These are phyloP conservation scores for Elephas maximus DNA, from an alignment of 2,113 vertebrate genomes.

Conservation along the genomic window DNA sequence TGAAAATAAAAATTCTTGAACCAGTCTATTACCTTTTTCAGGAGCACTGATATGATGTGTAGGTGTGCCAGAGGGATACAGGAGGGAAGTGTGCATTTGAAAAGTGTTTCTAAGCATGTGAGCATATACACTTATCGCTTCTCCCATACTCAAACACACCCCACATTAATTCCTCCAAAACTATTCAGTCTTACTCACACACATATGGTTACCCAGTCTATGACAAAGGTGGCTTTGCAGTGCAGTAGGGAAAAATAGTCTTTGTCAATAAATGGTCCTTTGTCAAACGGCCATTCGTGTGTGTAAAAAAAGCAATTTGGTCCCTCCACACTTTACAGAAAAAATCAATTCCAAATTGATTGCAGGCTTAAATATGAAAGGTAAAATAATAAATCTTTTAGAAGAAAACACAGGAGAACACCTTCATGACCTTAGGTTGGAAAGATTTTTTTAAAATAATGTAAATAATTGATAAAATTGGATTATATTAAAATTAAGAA, in stretches of 20 bases:
- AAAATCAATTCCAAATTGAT: conserved; percentile 27
- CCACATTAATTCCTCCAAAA: background rate
- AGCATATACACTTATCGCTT: background rate
- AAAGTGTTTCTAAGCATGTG: conserved; percentile 9
- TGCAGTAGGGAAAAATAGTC: background rate
- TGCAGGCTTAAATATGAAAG: background rate
- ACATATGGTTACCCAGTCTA: background rate
- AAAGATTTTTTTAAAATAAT: background rate
- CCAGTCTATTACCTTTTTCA: background rate
- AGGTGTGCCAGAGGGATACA: background rate
- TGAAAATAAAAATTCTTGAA: background rate
- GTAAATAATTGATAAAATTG: conserved; percentile 9
- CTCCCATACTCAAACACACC: background rate
- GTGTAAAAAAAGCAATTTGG: background rate
- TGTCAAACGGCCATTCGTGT: background rate
- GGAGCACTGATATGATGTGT: too few species aligned
- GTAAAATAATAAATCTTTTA: background rate
- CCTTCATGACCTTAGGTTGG: background rate
- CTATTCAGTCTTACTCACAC: background rate
- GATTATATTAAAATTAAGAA: conserved; percentile 44
- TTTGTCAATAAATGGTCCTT: background rate
- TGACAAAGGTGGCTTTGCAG: background rate
- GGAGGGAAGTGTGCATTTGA: background rate
- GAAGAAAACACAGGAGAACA: background rate
- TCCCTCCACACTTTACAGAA: background rate